These are phyloP conservation scores for Manis pentadactyla DNA, from an alignment of 2,797 vertebrate species.

Conservation along the genomic window DNA sequence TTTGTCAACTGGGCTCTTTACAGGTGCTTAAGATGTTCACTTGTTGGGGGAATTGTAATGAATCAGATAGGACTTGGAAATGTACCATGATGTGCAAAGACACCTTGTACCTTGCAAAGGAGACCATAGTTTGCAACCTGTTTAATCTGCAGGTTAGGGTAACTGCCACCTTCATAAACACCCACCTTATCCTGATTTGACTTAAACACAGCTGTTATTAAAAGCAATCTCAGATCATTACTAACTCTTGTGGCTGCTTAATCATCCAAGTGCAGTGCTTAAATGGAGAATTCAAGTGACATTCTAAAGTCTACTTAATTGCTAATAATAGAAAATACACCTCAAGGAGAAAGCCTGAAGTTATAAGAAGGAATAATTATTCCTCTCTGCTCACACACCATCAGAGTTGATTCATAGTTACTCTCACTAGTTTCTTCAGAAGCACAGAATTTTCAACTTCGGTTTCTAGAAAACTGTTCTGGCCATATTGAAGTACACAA, in stretches of 20 bases:
- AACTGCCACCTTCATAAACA: slow-evolving; percentile 55
- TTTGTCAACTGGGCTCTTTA: not conserved
- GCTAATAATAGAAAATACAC: slow-evolving; percentile 86
- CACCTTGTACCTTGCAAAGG: not conserved
- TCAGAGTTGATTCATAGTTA: slow-evolving; percentile 26
- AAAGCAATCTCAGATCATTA: slow-evolving; percentile 84
- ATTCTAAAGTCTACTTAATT: slow-evolving; percentile 85
- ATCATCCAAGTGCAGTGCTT: slow-evolving; percentile 82
- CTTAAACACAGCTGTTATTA: slow-evolving; percentile 84
- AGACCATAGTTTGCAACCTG: not conserved
- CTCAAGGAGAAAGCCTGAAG: slow-evolving; percentile 83
- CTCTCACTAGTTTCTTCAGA: not conserved
- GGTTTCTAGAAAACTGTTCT: not conserved
- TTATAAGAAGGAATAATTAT: slow-evolving; percentile 79
- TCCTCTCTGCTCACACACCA: slow-evolving; percentile 70
- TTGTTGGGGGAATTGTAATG: not conserved
- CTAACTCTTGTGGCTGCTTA: slow-evolving; percentile 81
- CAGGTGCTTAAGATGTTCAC: not conserved
- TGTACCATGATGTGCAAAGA: not conserved
- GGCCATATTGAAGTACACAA: not conserved
- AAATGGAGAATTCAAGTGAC: slow-evolving; percentile 85
- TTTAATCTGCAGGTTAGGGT: slow-evolving; percentile 12
- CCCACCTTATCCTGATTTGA: slow-evolving; percentile 51
- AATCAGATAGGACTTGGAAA: not conserved
- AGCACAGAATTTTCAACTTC: not conserved